Evolutionary conservation across 1,140 invertebrate genomes (phyloP), one percentile per base, ranked within the genome.

Genomic region (Mactra quadrangularis): DNA sequence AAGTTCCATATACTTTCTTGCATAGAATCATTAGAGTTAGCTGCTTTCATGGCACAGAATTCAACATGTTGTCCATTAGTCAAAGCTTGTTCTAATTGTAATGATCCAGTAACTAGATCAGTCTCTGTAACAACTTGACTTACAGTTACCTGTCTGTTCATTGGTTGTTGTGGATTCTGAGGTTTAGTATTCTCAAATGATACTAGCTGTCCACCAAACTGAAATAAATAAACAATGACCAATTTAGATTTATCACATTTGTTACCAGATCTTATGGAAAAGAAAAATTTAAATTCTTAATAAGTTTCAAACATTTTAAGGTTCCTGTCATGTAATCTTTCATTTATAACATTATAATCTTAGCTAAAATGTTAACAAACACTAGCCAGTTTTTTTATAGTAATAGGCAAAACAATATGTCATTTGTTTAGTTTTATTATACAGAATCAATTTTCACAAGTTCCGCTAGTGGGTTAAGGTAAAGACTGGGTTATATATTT

Each of bases 131-230:
- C 95, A 41, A 98, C 95, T 94, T 97, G 94, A 41, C 94, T 94
- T 66, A 96, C 92, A 72, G 93, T 93, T 2, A 96, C 94, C 88
- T 88, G 92, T 88, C 90, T 90, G 11, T 87, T 89, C 22, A 84
- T 38, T 53, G 84, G 91, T 84, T 91, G 93, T 81, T 89, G 92
- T 19, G 83, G 78, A 25, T 81, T 81, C 45, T 86, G 90, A 90
- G 84, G 89, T 82, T 90, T 93, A 82, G 86, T 82, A 86, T 95
- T 95, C 66, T 95, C 89, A 91, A 98, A 98, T 11, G 95, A 96
- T 22, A 97, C 95, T 62, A 99, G 93, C 93, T 97, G 98, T 17
- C 98, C 98, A 77, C 98, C 98, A 94, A 99, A 99, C 97, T 99
- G 90, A 72, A 71, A 94, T 93, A 90, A 3, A 19, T 11, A 22